phyloP scores from a whole-genome alignment of 2,888 invertebrate species.

The Odontocerum albicorne region DNA sequence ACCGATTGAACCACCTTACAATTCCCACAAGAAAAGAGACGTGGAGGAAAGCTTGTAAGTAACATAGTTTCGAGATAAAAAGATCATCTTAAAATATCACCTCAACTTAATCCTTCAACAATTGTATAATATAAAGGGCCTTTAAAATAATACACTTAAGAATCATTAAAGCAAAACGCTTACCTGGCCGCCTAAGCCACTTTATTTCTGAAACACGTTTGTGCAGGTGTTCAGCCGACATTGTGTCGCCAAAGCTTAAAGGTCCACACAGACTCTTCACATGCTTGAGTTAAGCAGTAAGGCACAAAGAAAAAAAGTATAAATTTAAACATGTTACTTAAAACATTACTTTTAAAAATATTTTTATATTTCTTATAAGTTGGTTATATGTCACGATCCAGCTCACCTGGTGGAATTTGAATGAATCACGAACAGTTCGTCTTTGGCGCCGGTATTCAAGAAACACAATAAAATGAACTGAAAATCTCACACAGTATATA shows the following conservation, averaged over 20 bases:
- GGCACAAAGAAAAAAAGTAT: not conserved
- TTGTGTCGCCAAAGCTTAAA: slow-evolving; percentile 34
- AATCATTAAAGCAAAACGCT: not conserved
- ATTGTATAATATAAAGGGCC: not conserved
- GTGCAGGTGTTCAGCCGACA: slow-evolving; percentile 36
- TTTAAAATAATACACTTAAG: not conserved
- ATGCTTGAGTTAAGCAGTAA: not conserved
- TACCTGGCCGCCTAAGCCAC: not conserved
- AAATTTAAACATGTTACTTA: not conserved
- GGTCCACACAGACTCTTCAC: slow-evolving; percentile 5
- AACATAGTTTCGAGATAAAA: slow-evolving; percentile 20
- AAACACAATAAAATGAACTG: not conserved
- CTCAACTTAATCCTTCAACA: slow-evolving; percentile 6
- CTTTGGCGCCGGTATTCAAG: not conserved
- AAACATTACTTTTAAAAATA: not conserved
- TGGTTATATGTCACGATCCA: too few relatives aligned
- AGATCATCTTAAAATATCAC: slow-evolving; percentile 9
- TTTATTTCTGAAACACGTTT: not conserved
- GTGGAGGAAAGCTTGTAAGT: slow-evolving; percentile 25
- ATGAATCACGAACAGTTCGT: not conserved
- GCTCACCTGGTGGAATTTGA: not conserved
- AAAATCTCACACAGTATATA: too few relatives aligned
- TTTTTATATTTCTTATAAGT: not conserved
- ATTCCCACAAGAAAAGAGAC: slow-evolving; percentile 4
- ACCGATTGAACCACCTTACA: too few relatives aligned